Evolutionary conservation across 2,797 vertebrate genomes (phyloP).

Genomic region (Clarias platycephalus): DNA sequence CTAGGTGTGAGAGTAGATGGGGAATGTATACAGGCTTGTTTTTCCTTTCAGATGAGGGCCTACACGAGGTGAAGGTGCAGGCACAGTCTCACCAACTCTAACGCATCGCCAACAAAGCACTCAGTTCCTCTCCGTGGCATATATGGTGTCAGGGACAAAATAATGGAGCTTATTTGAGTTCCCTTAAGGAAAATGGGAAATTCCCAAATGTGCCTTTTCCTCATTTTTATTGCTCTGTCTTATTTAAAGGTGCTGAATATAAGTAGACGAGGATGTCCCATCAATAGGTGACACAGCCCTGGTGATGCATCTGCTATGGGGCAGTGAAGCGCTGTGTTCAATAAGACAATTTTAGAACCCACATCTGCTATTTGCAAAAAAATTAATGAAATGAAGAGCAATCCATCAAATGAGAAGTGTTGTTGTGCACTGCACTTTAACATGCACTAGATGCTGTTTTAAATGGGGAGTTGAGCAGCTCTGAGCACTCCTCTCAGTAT

Average conservation of each 20-base stretch:
- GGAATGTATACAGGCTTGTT: neutral
- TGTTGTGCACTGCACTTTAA: slow-evolving; percentile 47
- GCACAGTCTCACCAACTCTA: neutral
- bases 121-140: neutral
- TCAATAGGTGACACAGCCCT: slow-evolving; percentile 47
- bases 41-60: neutral
- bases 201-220: slow-evolving; percentile 38
- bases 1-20: neutral
- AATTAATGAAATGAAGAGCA: slow-evolving; percentile 50
- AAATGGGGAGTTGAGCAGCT: slow-evolving; percentile 48
- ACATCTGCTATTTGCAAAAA: slow-evolving; percentile 53
- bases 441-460: slow-evolving; percentile 48
- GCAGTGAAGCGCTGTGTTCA: slow-evolving; percentile 44
- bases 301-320: slow-evolving; percentile 38
- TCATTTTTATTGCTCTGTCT: slow-evolving; percentile 55
- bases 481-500: slow-evolving; percentile 48
- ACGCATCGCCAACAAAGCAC: neutral
- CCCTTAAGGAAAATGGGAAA: slow-evolving; percentile 44
- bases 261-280: slow-evolving; percentile 46
- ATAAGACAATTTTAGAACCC: slow-evolving; percentile 52
- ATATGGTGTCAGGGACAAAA: slow-evolving; percentile 35
- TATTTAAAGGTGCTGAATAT: slow-evolving; percentile 44
- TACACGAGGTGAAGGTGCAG: neutral
- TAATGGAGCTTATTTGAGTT: slow-evolving; percentile 47
- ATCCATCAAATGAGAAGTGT: slow-evolving; percentile 51